Evolutionary conservation across 2,113 vertebrate species (phyloP).

Genomic region (Labeo catla): DNA sequence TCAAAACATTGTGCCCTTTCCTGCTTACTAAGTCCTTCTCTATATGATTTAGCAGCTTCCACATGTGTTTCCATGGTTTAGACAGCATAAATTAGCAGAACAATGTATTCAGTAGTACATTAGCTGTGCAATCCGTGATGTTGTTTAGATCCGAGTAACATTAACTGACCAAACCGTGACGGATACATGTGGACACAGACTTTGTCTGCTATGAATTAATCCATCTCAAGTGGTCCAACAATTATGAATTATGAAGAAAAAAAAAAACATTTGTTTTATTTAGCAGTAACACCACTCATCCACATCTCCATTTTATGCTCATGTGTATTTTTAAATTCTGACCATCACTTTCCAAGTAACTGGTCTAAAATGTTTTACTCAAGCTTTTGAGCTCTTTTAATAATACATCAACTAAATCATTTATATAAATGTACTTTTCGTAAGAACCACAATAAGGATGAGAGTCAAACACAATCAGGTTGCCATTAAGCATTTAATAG

Average conservation of each 20-base stretch:
- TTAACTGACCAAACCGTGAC: no score
- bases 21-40: no score
- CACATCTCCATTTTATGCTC: background rate
- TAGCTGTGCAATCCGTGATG: no score
- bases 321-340: background rate
- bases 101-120: no score
- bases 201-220: background rate
- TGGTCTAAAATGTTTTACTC: background rate
- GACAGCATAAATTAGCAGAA: no score
- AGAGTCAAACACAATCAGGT: constrained; percentile 16
- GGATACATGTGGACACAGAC: background rate
- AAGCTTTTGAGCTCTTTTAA: background rate
- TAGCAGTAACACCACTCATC: background rate
- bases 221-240: background rate
- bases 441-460: background rate
- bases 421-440: background rate
- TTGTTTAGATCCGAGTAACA: no score
- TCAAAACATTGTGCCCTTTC: no score
- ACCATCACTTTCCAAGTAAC: background rate
- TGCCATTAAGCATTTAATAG: constrained; percentile 35
- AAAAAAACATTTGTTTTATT: no score
- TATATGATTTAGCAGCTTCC: no score
- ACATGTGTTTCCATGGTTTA: no score
- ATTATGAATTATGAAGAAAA: background rate
- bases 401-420: background rate